These are phyloP conservation scores for Lepidocyrtoides sp. DNA, from an alignment of 2,888 invertebrate genomes.

Conservation along the genomic window DNA sequence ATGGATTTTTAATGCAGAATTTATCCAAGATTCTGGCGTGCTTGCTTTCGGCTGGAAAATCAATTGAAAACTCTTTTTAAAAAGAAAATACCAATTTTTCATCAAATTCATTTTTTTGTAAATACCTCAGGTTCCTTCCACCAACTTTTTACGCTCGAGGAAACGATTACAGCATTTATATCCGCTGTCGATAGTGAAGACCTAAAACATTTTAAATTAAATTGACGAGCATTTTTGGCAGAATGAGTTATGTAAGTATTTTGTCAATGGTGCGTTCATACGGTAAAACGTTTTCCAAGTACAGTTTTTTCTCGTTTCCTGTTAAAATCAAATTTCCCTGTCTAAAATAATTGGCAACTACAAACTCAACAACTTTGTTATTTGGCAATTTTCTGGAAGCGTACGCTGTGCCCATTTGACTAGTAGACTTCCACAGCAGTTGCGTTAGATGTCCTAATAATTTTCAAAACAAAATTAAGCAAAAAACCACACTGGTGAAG, in stretches of 20 bases:
- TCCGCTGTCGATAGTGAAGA: constrained; percentile 17
- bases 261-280: constrained; percentile 46
- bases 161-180: constrained; percentile 54
- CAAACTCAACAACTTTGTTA: constrained; percentile 70
- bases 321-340: constrained; percentile 67
- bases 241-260: too few relatives aligned
- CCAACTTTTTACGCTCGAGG: constrained; percentile 32
- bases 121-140: constrained; percentile 18
- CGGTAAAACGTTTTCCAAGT: constrained; percentile 63
- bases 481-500: neutral
- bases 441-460: constrained; percentile 82
- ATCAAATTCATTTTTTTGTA: too few relatives aligned
- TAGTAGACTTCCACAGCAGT: constrained; percentile 78
- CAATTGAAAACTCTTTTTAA: too few relatives aligned
- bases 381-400: constrained; percentile 63
- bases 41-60: neutral
- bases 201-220: neutral
- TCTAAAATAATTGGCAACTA: constrained; percentile 82
- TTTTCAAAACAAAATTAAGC: neutral
- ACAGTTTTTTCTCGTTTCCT: constrained; percentile 10
- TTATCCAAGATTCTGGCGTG: constrained; percentile 56
- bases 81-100: too few relatives aligned
- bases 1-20: constrained; percentile 40
- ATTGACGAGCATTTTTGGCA: too few relatives aligned
- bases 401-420: constrained; percentile 81